A percentile compares a stretch with the other conserved stretches of the same genome.
phyloP scores from a whole-genome alignment of 2,797 vertebrate species.

The Aplochiton taeniatus region DNA sequence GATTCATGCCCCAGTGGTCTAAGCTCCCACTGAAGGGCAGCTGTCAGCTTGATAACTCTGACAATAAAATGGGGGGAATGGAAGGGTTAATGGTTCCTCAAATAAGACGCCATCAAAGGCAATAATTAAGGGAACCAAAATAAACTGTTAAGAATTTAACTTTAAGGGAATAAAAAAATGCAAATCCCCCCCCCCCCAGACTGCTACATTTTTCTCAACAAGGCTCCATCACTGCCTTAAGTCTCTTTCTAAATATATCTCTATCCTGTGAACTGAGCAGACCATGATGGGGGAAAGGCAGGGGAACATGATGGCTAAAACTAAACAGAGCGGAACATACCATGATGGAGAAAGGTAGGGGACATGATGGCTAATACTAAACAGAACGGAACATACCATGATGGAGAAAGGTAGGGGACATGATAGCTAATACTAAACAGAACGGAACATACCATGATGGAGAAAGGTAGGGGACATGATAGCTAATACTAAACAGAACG shows the following conservation, averaged over 20 bases:
- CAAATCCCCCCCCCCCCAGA: background rate
- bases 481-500: too few species aligned
- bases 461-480: too few species aligned
- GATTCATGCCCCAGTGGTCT: constrained; percentile 16
- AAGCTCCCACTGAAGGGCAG: constrained; percentile 50
- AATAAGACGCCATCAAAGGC: constrained; percentile 22
- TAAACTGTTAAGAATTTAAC: too few species aligned
- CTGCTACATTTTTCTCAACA: constrained; percentile 17
- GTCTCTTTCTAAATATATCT: constrained; percentile 12
- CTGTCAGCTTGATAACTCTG: constrained; percentile 38
- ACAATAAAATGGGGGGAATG: constrained; percentile 31
- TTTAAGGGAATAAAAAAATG: background rate
- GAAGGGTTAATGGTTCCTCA: constrained; percentile 22
- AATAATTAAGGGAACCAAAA: too few species aligned
- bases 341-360: too few species aligned
- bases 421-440: too few species aligned
- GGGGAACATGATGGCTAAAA: background rate
- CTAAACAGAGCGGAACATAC: too few species aligned
- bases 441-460: too few species aligned
- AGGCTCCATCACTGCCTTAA: background rate
- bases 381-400: too few species aligned
- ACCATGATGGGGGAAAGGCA: background rate
- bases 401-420: too few species aligned
- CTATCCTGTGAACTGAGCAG: background rate
- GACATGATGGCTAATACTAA: too few species aligned